These are phyloP conservation scores for Corythornis leucogaster DNA, from an alignment of 2,797 vertebrate species.

Conservation along the genomic window DNA sequence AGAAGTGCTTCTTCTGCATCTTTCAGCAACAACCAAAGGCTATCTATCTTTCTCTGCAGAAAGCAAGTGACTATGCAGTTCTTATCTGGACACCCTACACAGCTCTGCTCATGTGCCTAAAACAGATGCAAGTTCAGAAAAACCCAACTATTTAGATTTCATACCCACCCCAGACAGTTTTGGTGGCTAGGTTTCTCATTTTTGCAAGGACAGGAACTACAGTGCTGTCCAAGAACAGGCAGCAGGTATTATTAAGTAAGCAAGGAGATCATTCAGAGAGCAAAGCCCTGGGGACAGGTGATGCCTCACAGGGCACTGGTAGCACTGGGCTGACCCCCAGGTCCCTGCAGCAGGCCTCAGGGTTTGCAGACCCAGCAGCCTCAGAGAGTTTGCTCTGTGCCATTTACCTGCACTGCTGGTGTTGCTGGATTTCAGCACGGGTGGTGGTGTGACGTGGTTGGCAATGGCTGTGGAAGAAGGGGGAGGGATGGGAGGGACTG, in stretches of 20 bases:
- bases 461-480: slow-evolving; percentile 78
- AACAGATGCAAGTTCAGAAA: background rate
- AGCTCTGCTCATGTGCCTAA: background rate
- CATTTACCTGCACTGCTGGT: slow-evolving; percentile 68
- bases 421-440: slow-evolving; percentile 74
- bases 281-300: background rate
- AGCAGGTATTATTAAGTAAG: background rate
- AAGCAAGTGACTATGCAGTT: background rate
- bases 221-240: background rate
- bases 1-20: background rate
- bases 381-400: background rate
- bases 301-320: background rate
- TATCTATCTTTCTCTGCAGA: background rate
- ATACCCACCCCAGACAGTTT: background rate
- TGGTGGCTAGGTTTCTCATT: background rate
- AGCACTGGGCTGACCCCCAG: rapidly evolving
- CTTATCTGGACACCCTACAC: background rate
- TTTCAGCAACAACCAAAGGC: background rate
- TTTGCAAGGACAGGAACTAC: background rate
- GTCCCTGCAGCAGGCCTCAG: background rate
- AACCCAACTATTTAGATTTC: background rate
- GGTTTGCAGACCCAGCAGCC: background rate
- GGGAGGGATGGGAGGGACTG: slow-evolving; percentile 77
- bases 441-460: slow-evolving; percentile 82
- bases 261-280: background rate